Base-by-base conservation (phyloP, 2,113 vertebrate genomes). In the Asarcornis scutulata region DNA sequence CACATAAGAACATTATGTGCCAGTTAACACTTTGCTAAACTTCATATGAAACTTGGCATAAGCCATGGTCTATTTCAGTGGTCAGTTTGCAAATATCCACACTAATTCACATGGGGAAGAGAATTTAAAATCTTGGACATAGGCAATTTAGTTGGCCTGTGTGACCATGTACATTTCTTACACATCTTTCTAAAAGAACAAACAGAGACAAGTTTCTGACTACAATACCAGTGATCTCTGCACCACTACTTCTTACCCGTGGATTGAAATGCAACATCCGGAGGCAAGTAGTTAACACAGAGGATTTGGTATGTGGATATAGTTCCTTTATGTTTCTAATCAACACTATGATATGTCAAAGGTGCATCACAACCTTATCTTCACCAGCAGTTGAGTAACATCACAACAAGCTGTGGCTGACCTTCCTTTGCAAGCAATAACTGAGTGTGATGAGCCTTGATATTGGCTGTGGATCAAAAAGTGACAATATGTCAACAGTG, bases 91-190 rank as follows among this genome's bases (percentile, higher is more conserved):
- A 80, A 75, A 82, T 82, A 71, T 25, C 11, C n/a, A 29, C 56
- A 10, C 12, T 75, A 60, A 87, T 3, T 48, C 13, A 8, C 12
- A n/a, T 20, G 29, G 25, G 1, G 1, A 66, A 46, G 14, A 87
- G 13, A 67, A 66, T 48, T 69, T 62, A 58, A 66, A 67, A 50
- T n/a, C 40, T 50, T 77, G 6, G 17, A 13, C 12, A 23, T 7
- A 44, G 1, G 1, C 52, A 62, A 23, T 71, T 74, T 66, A 60
- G 4, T 38, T 71, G 7, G 16, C 50, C 7, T 0, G 2, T 85
- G 6, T 5, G 26, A 60, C 7, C 0, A 2, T 79, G 4, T 4
- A 64, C 3, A 12, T 0, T 0, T 36, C 6, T 79, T 52, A 25
- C 6, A 36, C 26, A 16, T 89, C 91, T 76, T 68, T n/a, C 46